These are phyloP conservation scores for Neoaliturus tenellus DNA, from an alignment of 2,888 invertebrate genomes.

Conservation along the genomic window DNA sequence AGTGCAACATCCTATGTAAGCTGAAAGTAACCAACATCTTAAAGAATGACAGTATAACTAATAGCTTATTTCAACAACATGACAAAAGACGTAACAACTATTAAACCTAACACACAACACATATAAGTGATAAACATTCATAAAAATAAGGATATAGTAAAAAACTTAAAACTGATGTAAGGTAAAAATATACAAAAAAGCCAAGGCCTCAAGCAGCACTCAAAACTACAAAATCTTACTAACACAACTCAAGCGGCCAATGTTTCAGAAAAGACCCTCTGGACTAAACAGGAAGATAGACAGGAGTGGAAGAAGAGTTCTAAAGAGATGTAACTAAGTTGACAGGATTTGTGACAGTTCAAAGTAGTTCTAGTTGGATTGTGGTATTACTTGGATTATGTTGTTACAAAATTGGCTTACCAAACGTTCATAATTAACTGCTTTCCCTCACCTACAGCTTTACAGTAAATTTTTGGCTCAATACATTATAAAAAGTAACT, in stretches of 20 bases:
- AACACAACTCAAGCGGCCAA: slow-evolving; percentile 70
- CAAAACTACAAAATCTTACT: slow-evolving; percentile 61
- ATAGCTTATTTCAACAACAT: slow-evolving; percentile 29
- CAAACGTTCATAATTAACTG: background rate
- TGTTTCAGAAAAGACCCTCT: slow-evolving; percentile 84
- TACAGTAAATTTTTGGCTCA: too few species aligned
- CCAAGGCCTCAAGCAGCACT: slow-evolving; percentile 69
- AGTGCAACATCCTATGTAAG: background rate
- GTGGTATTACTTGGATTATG: background rate
- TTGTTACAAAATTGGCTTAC: background rate
- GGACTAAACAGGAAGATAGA: slow-evolving; percentile 68
- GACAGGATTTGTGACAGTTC: background rate
- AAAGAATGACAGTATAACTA: slow-evolving; percentile 20
- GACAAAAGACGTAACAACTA: slow-evolving; percentile 28
- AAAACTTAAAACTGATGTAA: slow-evolving; percentile 39
- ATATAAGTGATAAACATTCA: background rate
- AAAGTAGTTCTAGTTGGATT: slow-evolving; percentile 20
- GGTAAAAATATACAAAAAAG: slow-evolving; percentile 62
- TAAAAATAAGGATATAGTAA: background rate
- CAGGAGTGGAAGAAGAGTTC: slow-evolving; percentile 54
- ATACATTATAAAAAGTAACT: too few species aligned
- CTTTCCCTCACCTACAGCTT: too few species aligned
- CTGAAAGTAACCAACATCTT: background rate
- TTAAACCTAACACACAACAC: slow-evolving; percentile 19
- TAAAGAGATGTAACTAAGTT: slow-evolving; percentile 48